Evolutionary conservation across 2,113 vertebrate species (phyloP), one percentile per base, ranked within the genome.

Genomic region (Ceuthmochares aereus): DNA sequence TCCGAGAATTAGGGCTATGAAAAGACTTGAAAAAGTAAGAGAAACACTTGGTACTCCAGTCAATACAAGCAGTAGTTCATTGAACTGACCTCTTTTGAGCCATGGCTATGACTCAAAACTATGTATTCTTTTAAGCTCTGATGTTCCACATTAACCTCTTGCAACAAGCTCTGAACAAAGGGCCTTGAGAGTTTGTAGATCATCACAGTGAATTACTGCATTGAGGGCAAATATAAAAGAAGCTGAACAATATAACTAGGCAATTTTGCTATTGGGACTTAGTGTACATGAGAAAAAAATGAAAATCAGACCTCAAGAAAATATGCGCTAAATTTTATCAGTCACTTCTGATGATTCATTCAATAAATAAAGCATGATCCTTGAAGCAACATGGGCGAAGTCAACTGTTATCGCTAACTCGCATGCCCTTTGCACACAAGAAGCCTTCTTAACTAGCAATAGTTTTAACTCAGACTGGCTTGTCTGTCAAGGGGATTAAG

Each of bases 91-190:
- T 87, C 86, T 95, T 96, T 69, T 85, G 73, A 96, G 92, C 56
- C 66, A 56, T 67, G 47, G 37, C 63, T 89, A 21, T 76, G 73
- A 47, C 84, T 94, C 77, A 78, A 74, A 90, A 86, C 82, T 77
- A 13, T 70, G 45, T 47, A 68, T 90, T 95, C 96, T 88, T 87
- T 92, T 91, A 88, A 91, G 36, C 56, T 89, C 51, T 82, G 82
- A 85, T 94, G 70, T 96, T 96, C 90, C 73, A 84, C 83, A 77
- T 90, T 89, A 94, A 80, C 76, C 63, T 95, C 62, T 87, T 80
- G 80, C 69, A 97, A 76, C 63, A 66, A 72, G 25, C 77, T 68
- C 51, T 84, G 62, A 95, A 93, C 84, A 81, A 93, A 90, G 54
- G 67, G 70, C 84, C 74, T 86, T 55, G 86, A 91, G 83, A 92